Conservation (phyloP, 1,140 invertebrate species). For the Phymastichus coffea region DNA sequence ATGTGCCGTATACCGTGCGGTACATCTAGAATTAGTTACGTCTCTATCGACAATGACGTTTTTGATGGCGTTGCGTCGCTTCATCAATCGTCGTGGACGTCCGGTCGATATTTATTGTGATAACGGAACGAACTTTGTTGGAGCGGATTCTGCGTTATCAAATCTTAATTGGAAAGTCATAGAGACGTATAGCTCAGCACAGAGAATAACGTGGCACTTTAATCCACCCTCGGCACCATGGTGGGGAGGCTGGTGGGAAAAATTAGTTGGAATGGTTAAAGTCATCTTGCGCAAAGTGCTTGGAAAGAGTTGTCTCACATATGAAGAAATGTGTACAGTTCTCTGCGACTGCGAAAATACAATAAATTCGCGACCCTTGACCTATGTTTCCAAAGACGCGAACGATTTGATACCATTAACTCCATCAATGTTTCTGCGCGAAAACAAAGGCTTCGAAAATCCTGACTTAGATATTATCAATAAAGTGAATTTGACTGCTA, state of each 20-base stretch:
- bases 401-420: slow-evolving; percentile 21
- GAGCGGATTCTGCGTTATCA: slow-evolving; percentile 34
- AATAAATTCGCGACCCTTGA: slow-evolving; percentile 44
- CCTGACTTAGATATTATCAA: too few relatives aligned
- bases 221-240: slow-evolving; percentile 48
- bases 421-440: too few relatives aligned
- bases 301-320: slow-evolving; percentile 34
- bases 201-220: slow-evolving; percentile 47
- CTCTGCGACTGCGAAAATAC: slow-evolving; percentile 37
- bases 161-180: slow-evolving; percentile 39
- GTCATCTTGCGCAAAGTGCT: slow-evolving; percentile 34
- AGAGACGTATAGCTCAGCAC: slow-evolving; percentile 19
- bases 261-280: slow-evolving; percentile 41
- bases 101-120: slow-evolving; percentile 46
- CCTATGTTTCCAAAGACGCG: slow-evolving; percentile 32
- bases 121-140: slow-evolving; percentile 48
- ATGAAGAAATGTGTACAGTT: slow-evolving; percentile 40
- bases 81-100: slow-evolving; percentile 36
- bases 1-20: slow-evolving; percentile 35
- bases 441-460: too few relatives aligned
- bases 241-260: slow-evolving; percentile 49
- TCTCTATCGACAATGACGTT: slow-evolving; percentile 33
- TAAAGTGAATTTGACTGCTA: too few relatives aligned
- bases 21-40: slow-evolving; percentile 38
- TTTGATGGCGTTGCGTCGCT: slow-evolving; percentile 25